Evolutionary conservation across 1,140 invertebrate genomes (phyloP).

Genomic region (Meloidogyne floridensis): DNA sequence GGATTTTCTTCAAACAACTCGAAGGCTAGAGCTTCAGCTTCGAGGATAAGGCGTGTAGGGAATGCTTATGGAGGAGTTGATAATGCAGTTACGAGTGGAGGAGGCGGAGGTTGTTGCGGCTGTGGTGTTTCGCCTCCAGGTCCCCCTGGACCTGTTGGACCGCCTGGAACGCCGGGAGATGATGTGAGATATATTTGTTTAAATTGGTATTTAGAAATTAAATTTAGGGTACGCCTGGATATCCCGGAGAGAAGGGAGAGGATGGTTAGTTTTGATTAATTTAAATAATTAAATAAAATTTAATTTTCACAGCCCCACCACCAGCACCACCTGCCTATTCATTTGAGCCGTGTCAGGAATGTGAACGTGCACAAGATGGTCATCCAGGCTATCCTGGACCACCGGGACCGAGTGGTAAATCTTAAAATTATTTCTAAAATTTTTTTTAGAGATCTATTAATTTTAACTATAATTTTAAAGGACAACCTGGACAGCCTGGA

Average conservation of each 20-base stretch:
- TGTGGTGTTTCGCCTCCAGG: conserved; percentile 23
- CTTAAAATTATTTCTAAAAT: no score
- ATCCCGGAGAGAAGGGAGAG: background rate
- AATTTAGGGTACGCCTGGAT: background rate
- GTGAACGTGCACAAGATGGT: conserved; percentile 13
- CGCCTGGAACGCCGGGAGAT: conserved; percentile 20
- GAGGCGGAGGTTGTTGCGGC: conserved; percentile 17
- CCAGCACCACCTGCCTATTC: background rate
- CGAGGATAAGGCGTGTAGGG: background rate
- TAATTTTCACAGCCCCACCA: background rate
- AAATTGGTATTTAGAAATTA: background rate
- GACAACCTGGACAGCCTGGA: conserved; percentile 22
- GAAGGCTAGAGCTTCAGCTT: background rate
- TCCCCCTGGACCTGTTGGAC: conserved; percentile 1
- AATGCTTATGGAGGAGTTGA: background rate
- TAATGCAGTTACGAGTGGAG: background rate
- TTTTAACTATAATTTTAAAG: background rate
- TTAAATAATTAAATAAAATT: background rate
- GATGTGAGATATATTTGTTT: conserved; percentile 19
- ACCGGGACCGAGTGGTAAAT: conserved; percentile 14
- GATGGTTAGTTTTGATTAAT: conserved; percentile 9
- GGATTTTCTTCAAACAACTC: background rate
- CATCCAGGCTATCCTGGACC: conserved; percentile 19
- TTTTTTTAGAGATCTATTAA: background rate
- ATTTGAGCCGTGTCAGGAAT: conserved; percentile 23